Evolutionary conservation across 2,113 vertebrate genomes (phyloP), one percentile per base, ranked within the genome.

Genomic region (Ammospiza caudacuta): DNA sequence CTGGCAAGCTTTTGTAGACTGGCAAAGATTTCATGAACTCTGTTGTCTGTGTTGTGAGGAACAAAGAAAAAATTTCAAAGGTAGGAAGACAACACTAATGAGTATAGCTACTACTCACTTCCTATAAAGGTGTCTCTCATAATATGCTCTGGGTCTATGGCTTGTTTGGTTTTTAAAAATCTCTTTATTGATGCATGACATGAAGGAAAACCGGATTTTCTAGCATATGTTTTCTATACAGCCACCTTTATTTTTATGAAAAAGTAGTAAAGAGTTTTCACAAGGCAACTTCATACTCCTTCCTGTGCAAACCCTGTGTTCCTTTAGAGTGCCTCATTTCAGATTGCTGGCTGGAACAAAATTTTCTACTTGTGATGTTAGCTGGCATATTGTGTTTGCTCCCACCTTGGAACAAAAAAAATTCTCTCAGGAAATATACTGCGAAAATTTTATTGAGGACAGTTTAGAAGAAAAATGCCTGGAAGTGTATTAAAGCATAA

Each of bases 1-100:
- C 61, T 94, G 96, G 91, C 92, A 96, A 96, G 89, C 75, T 93
- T 89, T 62, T 68, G 89, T 68, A 92, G 57, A 64, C 83, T 89
- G 76, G 90, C 29, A 0, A 96, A 74, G 76, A 74, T 83, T 92
- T 90, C 62, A 20, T 73, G 87, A 93, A 96, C 76, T 88, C 59
- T 66, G 46, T 28, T 82, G 44, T 83, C 81, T 79, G 24, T 57
- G 29, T 86, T 84, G 24, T 49, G 73, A 87, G 81, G 78, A 94
- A 59, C 39, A 87, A 92, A 90, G 22, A 77, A 55, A n/a, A 89
- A 63, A 62, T 95, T 83, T 94, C 69, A 92, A 82, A 96, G 90
- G 84, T 76, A 69, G 80, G 54, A 84, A 93, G 94, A 92, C 39
- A 89, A 83, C 61, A 37, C 49, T 46, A 81, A 73, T 17, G 14